A percentile compares a stretch with the other conserved stretches of the same genome.
Evolutionary conservation across 2,113 vertebrate species (phyloP).

Genomic region (Oxygymnocypris stewartii): DNA sequence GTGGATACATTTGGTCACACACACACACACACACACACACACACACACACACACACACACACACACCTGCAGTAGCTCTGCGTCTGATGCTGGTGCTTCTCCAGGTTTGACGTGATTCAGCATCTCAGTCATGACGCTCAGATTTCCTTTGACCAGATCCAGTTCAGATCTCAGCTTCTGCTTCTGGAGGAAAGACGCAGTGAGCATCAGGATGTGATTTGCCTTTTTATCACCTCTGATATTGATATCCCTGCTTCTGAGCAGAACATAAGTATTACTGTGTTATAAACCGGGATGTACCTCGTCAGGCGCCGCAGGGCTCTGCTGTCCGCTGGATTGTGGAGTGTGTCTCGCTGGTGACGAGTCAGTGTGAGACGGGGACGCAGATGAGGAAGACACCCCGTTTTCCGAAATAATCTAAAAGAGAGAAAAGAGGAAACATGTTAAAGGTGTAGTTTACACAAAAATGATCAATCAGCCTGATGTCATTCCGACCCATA

Average conservation of each 20-base stretch:
- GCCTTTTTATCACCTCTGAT: not conserved
- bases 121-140: conserved; percentile 94
- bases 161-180: conserved; percentile 88
- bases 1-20: not conserved
- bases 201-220: not conserved
- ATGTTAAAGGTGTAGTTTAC: not conserved
- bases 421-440: not conserved
- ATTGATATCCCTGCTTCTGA: not conserved
- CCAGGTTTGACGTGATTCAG: conserved; percentile 85
- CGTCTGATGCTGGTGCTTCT: conserved; percentile 80
- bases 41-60: not conserved
- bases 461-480: no score
- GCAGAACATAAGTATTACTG: not conserved
- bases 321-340: conserved; percentile 60
- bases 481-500: not conserved
- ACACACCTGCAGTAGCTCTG: conserved; percentile 84
- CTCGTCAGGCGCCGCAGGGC: conserved; percentile 81
- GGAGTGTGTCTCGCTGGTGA: conserved; percentile 38
- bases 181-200: conserved; percentile 67
- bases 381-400: conserved; percentile 42
- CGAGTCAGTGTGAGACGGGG: conserved; percentile 45
- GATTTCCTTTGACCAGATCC: conserved; percentile 89
- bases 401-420: conserved; percentile 84
- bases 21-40: not conserved
- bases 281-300: conserved; percentile 62